phyloP scores from a whole-genome alignment of 2,797 vertebrate species.

The Mycteria americana region DNA sequence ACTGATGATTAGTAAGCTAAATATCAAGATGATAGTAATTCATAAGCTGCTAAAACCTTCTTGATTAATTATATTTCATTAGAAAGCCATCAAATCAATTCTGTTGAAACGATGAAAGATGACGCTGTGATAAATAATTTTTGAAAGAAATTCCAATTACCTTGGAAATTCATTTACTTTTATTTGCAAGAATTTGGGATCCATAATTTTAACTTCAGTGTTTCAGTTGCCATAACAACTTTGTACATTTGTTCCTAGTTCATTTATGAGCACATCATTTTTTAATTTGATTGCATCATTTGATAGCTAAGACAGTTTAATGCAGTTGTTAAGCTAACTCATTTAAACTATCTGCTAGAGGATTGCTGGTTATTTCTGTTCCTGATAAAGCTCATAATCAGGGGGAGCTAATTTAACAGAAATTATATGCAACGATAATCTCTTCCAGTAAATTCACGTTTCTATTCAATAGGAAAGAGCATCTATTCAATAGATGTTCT shows the following conservation, averaged over 20 bases:
- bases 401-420: slow-evolving; percentile 24
- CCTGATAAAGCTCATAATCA: slow-evolving; percentile 31
- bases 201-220: slow-evolving; percentile 35
- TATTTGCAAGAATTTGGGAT: slow-evolving; percentile 43
- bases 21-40: slow-evolving; percentile 32
- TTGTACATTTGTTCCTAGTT: slow-evolving; percentile 15
- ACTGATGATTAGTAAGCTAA: slow-evolving; percentile 21
- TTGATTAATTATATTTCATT: slow-evolving; percentile 55
- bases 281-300: slow-evolving; percentile 58
- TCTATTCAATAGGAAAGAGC: not conserved
- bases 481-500: not conserved
- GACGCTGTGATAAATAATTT: slow-evolving; percentile 36
- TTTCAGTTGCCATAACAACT: slow-evolving; percentile 50
- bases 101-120: slow-evolving; percentile 6
- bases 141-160: slow-evolving; percentile 42
- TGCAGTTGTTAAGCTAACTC: slow-evolving; percentile 37
- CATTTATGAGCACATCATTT: slow-evolving; percentile 50
- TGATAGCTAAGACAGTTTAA: slow-evolving; percentile 42
- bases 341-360: slow-evolving; percentile 47
- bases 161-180: slow-evolving; percentile 52
- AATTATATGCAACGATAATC: slow-evolving; percentile 16
- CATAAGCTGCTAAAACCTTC: slow-evolving; percentile 27
- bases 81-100: slow-evolving; percentile 50
- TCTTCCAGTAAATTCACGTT: not conserved
- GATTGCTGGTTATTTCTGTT: slow-evolving; percentile 44